Evolutionary conservation across 1,140 invertebrate species (phyloP).

Genomic region (Drosophila tristis): DNA sequence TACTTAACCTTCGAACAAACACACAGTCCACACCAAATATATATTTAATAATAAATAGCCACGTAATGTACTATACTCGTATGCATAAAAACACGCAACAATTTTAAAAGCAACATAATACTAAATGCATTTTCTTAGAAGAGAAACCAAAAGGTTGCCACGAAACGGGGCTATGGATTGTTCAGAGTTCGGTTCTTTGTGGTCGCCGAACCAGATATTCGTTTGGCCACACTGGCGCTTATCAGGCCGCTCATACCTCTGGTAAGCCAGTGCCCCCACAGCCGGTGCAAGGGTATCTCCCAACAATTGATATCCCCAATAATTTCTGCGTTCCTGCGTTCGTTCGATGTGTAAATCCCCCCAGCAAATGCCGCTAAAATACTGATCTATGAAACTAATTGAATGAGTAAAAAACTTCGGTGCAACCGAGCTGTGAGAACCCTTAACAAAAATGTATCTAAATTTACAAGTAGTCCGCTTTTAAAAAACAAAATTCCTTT

Average conservation of each 20-base stretch:
- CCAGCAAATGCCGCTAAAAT: conserved; percentile 47
- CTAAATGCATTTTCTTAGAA: conserved; percentile 76
- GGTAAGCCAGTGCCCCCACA: conserved; percentile 67
- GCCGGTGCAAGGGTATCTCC: conserved; percentile 32
- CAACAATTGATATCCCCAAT: conserved; percentile 31
- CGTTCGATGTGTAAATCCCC: conserved; percentile 57
- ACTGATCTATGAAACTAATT: conserved; percentile 7
- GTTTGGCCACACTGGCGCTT: conserved; percentile 76
- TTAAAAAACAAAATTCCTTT: too few relatives aligned
- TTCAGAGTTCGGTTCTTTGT: conserved; percentile 82
- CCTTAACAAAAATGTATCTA: conserved; percentile 16
- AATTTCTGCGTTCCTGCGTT: conserved; percentile 44
- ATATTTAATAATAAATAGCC: conserved; percentile 10
- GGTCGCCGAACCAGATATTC: conserved; percentile 79
- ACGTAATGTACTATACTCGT: conserved; percentile 19
- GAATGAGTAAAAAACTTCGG: conserved; percentile 5
- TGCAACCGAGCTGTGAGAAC: conserved; percentile 1
- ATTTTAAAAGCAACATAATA: conserved; percentile 44
- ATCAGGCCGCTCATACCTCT: conserved; percentile 81
- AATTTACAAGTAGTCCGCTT: too few relatives aligned
- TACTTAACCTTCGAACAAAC: conserved; percentile 18
- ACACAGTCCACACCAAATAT: conserved; percentile 9
- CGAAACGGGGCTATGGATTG: conserved; percentile 73
- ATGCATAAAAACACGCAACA: conserved; percentile 26
- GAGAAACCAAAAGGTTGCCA: conserved; percentile 67